Base-by-base conservation (phyloP, 1,140 invertebrate genomes). In the Neodiprion fabricii region DNA sequence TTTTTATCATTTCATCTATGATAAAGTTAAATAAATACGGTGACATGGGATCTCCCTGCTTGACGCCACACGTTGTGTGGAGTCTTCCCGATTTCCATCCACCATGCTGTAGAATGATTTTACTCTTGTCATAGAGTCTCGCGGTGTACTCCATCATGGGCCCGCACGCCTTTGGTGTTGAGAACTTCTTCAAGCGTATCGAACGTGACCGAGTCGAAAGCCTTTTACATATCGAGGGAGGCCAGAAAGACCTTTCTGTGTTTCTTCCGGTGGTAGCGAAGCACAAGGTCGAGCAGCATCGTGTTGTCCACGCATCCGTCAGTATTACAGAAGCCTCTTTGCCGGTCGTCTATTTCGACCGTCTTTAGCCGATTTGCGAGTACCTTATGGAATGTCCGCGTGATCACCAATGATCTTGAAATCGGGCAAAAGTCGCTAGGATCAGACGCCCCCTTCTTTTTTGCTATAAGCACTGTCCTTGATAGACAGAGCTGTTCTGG, bases 161-260 rank as follows among this genome's bases (percentile, higher is more conserved):
- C 0, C 40, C 28, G 77, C 0, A 79, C 0, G 0, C 82, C 77
- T 12, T 23, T 75, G 0, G 17, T 40, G 1, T 23, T 50, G 0
- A 88, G 72, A 0, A 76, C 76, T 0, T 71, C 40, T 1, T 72
- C 0, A 0, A 85, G 74, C 1, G 84, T 73, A 0, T 72, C 11
- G 48, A 84, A 83, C 0, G 79, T 74, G 0, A 88, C 82, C 0
- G 83, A 79, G 48, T 87, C 86, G 70, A 89, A 89, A 1, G 89
- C 88, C 78, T 90, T 89, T 0, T 77, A 68, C 0, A 85, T 75
- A 69, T 85, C 82, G 0, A 85, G 7, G 0, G 76, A 79, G 0
- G 79, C 76, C 1, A 84, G 10, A 21, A 53, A 78, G 0, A 83
- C 1, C 0, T 70, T 28, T 9, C 71, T 77, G 48, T 50, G 48